Evolutionary conservation across 2,888 invertebrate genomes (phyloP).

Genomic region (Pseudoips prasinana): DNA sequence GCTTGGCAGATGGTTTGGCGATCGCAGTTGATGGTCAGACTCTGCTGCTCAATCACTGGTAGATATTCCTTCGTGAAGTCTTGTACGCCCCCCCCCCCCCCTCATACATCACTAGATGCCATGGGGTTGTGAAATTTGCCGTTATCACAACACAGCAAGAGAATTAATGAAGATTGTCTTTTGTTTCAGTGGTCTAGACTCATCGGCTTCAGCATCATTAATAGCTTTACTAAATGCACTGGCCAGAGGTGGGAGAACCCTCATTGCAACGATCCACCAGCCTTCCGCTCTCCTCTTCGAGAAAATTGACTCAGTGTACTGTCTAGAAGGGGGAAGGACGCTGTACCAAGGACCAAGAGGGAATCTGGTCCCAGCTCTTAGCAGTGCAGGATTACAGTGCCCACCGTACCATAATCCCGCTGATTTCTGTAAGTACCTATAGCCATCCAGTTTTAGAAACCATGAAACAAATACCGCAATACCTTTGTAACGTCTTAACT

Average conservation of each 20-base stretch:
- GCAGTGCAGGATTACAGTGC: slow-evolving; percentile 88
- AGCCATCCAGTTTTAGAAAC: not conserved
- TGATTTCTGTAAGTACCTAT: slow-evolving; percentile 90
- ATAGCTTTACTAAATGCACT: slow-evolving; percentile 89
- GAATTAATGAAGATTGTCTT: too few species aligned
- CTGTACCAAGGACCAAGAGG: slow-evolving; percentile 91
- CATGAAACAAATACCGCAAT: too few species aligned
- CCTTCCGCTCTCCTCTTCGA: slow-evolving; percentile 96
- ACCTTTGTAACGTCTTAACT: too few species aligned
- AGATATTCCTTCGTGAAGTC: too few species aligned
- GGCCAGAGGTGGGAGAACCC: slow-evolving; percentile 92
- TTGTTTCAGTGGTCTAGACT: slow-evolving; percentile 90
- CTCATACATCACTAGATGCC: too few species aligned
- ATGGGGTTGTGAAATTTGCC: too few species aligned
- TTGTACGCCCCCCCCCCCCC: too few species aligned
- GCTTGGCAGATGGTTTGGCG: too few species aligned
- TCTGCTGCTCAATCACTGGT: too few species aligned
- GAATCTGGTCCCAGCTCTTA: slow-evolving; percentile 89
- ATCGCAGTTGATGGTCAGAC: too few species aligned
- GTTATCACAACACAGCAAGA: too few species aligned
- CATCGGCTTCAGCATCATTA: slow-evolving; percentile 92
- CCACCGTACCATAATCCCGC: slow-evolving; percentile 98
- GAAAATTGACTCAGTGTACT: slow-evolving; percentile 95
- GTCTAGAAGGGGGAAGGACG: slow-evolving; percentile 90
- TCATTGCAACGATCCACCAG: slow-evolving; percentile 97